Percentiles rank a stretch among this genome's conserved stretches.
Conservation (phyloP, 2,888 invertebrate genomes). For the Cataglyphis cursor region DNA sequence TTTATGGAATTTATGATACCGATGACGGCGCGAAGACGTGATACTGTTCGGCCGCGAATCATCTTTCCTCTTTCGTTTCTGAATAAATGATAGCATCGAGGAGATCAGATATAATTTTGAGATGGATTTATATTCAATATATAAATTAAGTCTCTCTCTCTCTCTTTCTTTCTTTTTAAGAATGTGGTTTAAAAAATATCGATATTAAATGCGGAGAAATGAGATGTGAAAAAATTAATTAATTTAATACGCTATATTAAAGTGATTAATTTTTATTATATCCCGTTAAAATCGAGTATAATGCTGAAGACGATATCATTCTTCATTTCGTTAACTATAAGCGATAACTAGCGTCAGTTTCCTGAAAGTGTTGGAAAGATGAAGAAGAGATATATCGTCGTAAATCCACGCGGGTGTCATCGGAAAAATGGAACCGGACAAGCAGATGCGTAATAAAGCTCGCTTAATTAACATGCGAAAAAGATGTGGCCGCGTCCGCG, state of each 20-base stretch:
- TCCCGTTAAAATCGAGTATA: background rate
- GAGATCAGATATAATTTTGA: conserved; percentile 27
- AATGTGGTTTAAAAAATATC: no score
- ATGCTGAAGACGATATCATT: conserved; percentile 21
- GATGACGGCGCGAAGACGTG: conserved; percentile 60
- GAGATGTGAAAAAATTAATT: conserved; percentile 37
- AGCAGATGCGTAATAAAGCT: conserved; percentile 46
- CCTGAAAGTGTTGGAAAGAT: conserved; percentile 7
- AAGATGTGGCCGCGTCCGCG: conserved; percentile 45
- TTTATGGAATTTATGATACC: conserved; percentile 62
- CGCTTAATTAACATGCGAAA: conserved; percentile 56
- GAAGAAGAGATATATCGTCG: conserved; percentile 16
- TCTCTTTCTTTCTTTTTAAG: background rate
- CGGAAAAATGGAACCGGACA: conserved; percentile 38
- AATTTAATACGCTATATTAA: background rate
- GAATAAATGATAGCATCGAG: background rate
- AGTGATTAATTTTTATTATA: conserved; percentile 44
- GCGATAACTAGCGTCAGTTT: conserved; percentile 11
- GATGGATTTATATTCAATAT: conserved; percentile 22
- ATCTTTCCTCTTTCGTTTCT: background rate
- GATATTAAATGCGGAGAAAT: background rate
- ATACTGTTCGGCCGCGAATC: conserved; percentile 16
- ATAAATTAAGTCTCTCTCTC: background rate
- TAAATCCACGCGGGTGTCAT: conserved; percentile 45
- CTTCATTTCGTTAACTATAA: conserved; percentile 22